Evolutionary conservation across 2,888 invertebrate species (phyloP).

Genomic region (Hydrotaea diabolus): DNA sequence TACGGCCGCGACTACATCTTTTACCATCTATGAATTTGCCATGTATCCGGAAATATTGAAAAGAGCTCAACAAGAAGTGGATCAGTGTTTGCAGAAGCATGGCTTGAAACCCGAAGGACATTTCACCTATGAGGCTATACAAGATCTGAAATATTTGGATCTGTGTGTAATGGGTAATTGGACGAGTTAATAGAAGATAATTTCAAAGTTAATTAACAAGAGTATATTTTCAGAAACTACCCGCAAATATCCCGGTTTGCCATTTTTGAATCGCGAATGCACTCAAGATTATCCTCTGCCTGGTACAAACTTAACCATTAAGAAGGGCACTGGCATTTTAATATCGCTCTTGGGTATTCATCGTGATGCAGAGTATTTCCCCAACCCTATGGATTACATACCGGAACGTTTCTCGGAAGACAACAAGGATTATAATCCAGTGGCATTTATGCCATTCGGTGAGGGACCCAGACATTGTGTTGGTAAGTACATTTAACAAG

Average conservation of each 20-base stretch:
- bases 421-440: constrained; percentile 73
- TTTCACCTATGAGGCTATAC: constrained; percentile 79
- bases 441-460: constrained; percentile 80
- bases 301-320: constrained; percentile 74
- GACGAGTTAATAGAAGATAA: neutral
- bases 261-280: constrained; percentile 80
- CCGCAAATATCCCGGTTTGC: constrained; percentile 81
- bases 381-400: constrained; percentile 79
- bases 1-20: constrained; percentile 79
- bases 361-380: constrained; percentile 79
- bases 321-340: constrained; percentile 77
- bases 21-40: constrained; percentile 80
- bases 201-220: neutral
- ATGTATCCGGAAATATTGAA: constrained; percentile 78
- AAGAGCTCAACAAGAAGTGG: constrained; percentile 78
- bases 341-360: constrained; percentile 80
- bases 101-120: constrained; percentile 73
- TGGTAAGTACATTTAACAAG: no score
- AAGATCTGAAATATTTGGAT: constrained; percentile 81
- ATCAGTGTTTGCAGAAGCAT: constrained; percentile 75
- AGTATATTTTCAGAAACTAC: constrained; percentile 75
- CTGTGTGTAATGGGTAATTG: constrained; percentile 79
- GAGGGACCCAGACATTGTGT: constrained; percentile 80
- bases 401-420: constrained; percentile 80
- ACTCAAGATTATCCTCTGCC: constrained; percentile 77